These are phyloP conservation scores for Rhynchonycteris naso DNA, from an alignment of 2,797 vertebrate genomes.

Conservation along the genomic window DNA sequence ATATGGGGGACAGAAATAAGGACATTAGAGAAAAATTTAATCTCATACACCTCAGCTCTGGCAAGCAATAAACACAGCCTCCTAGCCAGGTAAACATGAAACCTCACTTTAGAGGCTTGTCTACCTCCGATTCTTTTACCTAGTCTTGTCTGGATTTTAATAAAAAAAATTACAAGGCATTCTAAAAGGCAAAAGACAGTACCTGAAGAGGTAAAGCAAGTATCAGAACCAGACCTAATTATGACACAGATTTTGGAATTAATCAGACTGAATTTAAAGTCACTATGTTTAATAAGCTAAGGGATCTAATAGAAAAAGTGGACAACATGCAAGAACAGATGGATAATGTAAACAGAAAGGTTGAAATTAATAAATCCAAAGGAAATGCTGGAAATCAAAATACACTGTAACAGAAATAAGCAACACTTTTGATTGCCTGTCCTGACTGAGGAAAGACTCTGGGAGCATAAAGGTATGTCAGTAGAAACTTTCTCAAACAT, in stretches of 20 bases:
- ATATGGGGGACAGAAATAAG: constrained; percentile 13
- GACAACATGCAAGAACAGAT: background rate
- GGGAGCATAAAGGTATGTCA: background rate
- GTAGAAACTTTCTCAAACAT: constrained; percentile 5
- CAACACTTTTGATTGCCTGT: background rate
- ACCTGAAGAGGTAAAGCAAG: constrained; percentile 3
- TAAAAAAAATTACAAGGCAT: background rate
- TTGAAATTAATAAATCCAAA: constrained; percentile 1
- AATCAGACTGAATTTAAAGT: constrained; percentile 39
- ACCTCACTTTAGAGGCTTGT: background rate
- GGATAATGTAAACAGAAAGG: background rate
- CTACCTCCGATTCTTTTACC: background rate
- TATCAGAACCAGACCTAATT: background rate
- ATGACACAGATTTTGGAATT: background rate
- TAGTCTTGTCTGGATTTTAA: background rate
- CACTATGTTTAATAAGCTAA: background rate
- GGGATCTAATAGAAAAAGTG: background rate
- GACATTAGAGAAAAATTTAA: constrained; percentile 3
- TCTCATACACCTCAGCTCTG: background rate
- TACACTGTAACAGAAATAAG: background rate
- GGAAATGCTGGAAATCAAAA: background rate
- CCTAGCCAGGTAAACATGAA: background rate
- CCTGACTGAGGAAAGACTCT: background rate
- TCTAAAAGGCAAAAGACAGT: background rate
- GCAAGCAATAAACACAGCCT: constrained; percentile 6